Evolutionary conservation across 2,888 invertebrate genomes (phyloP).

Genomic region (Nephrocerus scutellatus): DNA sequence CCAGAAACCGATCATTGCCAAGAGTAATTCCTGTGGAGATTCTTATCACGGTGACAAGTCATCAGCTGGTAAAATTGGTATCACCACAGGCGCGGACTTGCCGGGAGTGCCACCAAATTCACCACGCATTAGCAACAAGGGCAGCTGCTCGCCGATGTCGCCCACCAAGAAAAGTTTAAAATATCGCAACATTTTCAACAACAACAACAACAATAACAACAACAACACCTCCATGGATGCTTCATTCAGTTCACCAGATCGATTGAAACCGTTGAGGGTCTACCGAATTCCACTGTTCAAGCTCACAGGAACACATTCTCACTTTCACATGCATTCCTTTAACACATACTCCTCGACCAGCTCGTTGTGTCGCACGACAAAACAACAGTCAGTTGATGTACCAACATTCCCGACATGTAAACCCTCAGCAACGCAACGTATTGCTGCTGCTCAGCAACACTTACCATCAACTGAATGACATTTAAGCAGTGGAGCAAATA

Average conservation of each 20-base stretch:
- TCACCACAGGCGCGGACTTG: slow-evolving; percentile 13
- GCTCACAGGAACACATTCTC: slow-evolving; percentile 36
- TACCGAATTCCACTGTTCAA: slow-evolving; percentile 38
- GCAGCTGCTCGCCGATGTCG: slow-evolving; percentile 29
- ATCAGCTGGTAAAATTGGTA: slow-evolving; percentile 8
- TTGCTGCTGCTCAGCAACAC: no score
- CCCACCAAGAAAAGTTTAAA: slow-evolving; percentile 34
- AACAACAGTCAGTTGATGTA: slow-evolving; percentile 25
- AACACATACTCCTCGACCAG: slow-evolving; percentile 20
- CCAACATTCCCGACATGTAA: no score
- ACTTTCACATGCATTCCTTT: slow-evolving; percentile 36
- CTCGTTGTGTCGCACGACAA: slow-evolving; percentile 18
- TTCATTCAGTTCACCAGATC: slow-evolving; percentile 29
- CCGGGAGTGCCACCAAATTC: slow-evolving; percentile 34
- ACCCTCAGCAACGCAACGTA: no score
- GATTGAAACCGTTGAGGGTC: slow-evolving; percentile 35
- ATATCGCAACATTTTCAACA: slow-evolving; percentile 30
- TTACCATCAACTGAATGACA: no score
- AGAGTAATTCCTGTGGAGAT: slow-evolving; percentile 38
- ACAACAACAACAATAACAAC: slow-evolving; percentile 15
- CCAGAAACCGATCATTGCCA: slow-evolving; percentile 34
- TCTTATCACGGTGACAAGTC: slow-evolving; percentile 25
- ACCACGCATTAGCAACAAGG: slow-evolving; percentile 25
- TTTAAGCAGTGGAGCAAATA: no score
- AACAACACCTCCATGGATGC: slow-evolving; percentile 11